Percentiles rank a stretch among this genome's conserved stretches.
These are phyloP conservation scores for Raillietiella orientalis DNA, from an alignment of 2,888 invertebrate species.

Conservation along the genomic window DNA sequence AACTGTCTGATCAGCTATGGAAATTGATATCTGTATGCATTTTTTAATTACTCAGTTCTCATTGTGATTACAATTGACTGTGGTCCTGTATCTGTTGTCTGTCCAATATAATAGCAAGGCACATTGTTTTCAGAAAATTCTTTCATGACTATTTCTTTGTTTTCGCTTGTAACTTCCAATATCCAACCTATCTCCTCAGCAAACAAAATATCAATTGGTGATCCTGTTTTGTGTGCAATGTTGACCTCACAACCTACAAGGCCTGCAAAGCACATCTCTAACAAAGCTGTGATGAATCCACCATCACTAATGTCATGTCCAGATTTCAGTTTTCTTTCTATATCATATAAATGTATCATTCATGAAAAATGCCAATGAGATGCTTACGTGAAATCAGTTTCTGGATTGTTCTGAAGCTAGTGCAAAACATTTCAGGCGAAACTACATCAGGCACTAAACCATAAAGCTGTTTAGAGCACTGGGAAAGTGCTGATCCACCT, in stretches of 20 bases:
- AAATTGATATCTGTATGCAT: constrained; percentile 20
- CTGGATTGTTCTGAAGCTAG: constrained; percentile 55
- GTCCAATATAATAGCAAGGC: constrained; percentile 30
- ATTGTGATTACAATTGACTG: no score
- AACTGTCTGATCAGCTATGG: constrained; percentile 22
- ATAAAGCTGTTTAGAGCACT: constrained; percentile 57
- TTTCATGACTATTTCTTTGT: constrained; percentile 22
- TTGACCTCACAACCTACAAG: constrained; percentile 38
- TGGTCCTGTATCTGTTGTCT: constrained; percentile 28
- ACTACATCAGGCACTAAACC: constrained; percentile 46
- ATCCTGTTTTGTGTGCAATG: constrained; percentile 18
- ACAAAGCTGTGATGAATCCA: constrained; percentile 50
- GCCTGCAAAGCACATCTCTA: constrained; percentile 93
- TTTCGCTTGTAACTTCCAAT: constrained; percentile 26
- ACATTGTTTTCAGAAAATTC: constrained; percentile 25
- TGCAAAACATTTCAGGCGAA: constrained; percentile 25
- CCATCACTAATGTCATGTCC: constrained; percentile 96
- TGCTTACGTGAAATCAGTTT: constrained; percentile 32
- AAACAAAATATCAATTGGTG: constrained; percentile 31
- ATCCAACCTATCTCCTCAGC: constrained; percentile 62
- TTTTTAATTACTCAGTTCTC: no score
- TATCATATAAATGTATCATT: not conserved
- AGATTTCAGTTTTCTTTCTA: constrained; percentile 31
- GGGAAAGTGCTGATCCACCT: constrained; percentile 75
- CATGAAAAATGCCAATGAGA: constrained; percentile 1